Conservation (phyloP, 2,888 invertebrate species). For the Tanytarsus gracilentus region DNA sequence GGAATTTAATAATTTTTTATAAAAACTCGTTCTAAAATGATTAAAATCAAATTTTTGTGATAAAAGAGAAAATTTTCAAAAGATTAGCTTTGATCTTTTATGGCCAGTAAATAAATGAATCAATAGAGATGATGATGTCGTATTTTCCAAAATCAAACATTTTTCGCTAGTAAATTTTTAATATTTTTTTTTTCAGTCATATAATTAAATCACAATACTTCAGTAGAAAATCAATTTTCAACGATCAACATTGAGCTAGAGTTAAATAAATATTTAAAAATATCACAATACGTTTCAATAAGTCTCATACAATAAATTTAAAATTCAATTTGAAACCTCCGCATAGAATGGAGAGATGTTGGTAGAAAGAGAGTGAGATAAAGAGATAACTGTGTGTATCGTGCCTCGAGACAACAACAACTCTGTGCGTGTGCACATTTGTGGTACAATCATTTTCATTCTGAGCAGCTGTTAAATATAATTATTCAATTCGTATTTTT, state of each 20-base stretch:
- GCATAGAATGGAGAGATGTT: neutral
- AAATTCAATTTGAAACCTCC: neutral
- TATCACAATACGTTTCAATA: slow-evolving; percentile 34
- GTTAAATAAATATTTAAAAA: slow-evolving; percentile 28
- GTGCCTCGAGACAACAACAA: too few species aligned
- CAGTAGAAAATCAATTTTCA: neutral
- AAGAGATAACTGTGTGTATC: too few species aligned
- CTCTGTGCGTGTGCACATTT: too few species aligned
- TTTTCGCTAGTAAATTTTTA: neutral
- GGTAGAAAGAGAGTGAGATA: neutral
- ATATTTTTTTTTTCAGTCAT: neutral
- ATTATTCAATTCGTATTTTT: too few species aligned
- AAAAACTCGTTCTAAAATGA: too few species aligned
- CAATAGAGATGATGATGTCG: too few species aligned
- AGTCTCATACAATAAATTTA: slow-evolving; percentile 24
- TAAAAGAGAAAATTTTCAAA: neutral
- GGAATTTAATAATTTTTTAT: too few species aligned
- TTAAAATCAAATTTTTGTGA: neutral
- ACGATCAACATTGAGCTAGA: neutral
- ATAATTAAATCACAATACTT: slow-evolving; percentile 1
- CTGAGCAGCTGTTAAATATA: too few species aligned
- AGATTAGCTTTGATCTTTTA: too few species aligned
- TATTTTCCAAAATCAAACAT: neutral
- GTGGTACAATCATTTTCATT: too few species aligned
- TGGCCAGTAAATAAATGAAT: too few species aligned